Evolutionary conservation across 2,113 vertebrate species (phyloP).

Genomic region (Scophthalmus maximus): DNA sequence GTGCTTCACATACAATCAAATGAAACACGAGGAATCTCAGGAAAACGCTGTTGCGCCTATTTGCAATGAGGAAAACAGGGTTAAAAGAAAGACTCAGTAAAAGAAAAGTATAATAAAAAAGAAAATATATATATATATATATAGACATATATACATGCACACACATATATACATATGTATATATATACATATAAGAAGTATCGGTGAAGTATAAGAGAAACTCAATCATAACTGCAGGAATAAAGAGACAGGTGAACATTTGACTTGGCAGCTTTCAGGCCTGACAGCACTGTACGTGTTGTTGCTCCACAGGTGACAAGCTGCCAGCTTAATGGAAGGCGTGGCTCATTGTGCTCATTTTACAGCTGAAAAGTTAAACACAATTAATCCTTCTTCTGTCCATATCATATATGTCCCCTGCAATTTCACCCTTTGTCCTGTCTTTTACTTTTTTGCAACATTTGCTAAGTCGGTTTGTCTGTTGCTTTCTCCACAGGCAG

Average conservation of each 20-base stretch:
- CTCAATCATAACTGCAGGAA: too few relatives aligned
- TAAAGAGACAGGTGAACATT: not conserved
- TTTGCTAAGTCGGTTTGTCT: not conserved
- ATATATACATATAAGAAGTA: too few relatives aligned
- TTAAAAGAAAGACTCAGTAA: too few relatives aligned
- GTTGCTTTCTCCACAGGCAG: conserved; percentile 85
- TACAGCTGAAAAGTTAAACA: not conserved
- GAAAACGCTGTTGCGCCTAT: too few relatives aligned
- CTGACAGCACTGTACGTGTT: not conserved
- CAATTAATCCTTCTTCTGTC: not conserved
- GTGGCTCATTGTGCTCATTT: not conserved
- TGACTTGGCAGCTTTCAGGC: not conserved
- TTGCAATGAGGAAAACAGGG: too few relatives aligned
- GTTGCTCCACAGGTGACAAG: not conserved
- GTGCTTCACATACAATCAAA: too few relatives aligned
- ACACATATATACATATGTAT: too few relatives aligned
- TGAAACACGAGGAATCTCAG: too few relatives aligned
- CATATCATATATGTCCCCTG: not conserved
- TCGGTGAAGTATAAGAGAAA: too few relatives aligned
- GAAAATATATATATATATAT: too few relatives aligned
- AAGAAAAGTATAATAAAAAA: too few relatives aligned
- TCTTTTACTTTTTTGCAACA: not conserved
- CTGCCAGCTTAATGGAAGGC: not conserved
- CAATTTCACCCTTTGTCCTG: not conserved
- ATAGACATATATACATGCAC: too few relatives aligned